Conservation (phyloP, 37 sponge, comb jelly and placozoan genomes). For the Theonella swinhoei region DNA sequence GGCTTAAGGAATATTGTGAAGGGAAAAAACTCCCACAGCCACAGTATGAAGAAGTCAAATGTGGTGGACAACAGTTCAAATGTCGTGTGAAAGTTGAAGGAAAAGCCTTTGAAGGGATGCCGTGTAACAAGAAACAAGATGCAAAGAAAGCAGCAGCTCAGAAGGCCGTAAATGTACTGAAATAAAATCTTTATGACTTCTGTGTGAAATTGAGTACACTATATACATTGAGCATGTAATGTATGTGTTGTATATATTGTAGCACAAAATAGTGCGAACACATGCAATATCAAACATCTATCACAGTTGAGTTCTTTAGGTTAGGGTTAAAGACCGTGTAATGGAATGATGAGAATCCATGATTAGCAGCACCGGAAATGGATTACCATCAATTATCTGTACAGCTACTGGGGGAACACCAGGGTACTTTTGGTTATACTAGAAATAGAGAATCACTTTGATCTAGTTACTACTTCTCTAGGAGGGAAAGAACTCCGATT, state of each 20-base stretch:
- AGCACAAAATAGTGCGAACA: too few relatives aligned
- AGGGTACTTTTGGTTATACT: too few relatives aligned
- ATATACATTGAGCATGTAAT: too few relatives aligned
- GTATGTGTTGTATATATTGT: too few relatives aligned
- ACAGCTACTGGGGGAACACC: too few relatives aligned
- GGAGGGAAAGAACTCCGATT: too few relatives aligned
- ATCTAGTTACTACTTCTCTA: too few relatives aligned
- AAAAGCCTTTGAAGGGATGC: background rate
- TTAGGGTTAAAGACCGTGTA: constrained; percentile 80
- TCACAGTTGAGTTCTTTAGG: constrained; percentile 60
- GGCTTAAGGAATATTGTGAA: constrained; percentile 14
- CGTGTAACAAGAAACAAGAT: background rate
- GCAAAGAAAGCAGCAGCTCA: background rate
- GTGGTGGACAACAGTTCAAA: background rate
- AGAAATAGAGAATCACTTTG: too few relatives aligned
- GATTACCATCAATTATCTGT: too few relatives aligned
- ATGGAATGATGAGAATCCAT: constrained; percentile 42
- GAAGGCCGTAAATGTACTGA: background rate
- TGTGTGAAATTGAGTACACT: too few relatives aligned
- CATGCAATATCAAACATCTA: background rate
- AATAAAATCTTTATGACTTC: too few relatives aligned
- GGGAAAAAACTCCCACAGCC: background rate
- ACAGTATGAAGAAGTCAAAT: background rate
- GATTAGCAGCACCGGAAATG: constrained; percentile 43
- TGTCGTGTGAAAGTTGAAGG: background rate